Conservation (phyloP, 2,888 invertebrate genomes). For the Herminia tarsipennalis region DNA sequence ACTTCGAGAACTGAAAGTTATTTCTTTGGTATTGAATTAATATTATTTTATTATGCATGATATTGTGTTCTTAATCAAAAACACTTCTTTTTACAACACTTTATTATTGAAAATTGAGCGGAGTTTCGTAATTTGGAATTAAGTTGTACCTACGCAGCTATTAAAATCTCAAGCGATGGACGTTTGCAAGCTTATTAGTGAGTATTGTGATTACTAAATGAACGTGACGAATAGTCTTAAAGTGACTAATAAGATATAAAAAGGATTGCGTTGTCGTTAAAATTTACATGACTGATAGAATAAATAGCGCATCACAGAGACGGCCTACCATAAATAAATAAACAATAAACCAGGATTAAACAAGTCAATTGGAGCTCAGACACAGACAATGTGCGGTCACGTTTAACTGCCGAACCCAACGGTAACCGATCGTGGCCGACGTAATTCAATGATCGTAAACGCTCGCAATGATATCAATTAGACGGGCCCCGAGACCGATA, state of each 20-base stretch:
- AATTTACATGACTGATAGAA: slow-evolving; percentile 1
- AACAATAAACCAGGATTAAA: slow-evolving; percentile 81
- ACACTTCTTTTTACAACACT: slow-evolving; percentile 55
- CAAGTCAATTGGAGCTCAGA: slow-evolving; percentile 78
- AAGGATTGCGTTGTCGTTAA: not conserved
- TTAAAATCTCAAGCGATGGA: slow-evolving; percentile 27
- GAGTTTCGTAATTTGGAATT: slow-evolving; percentile 48
- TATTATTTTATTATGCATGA: slow-evolving; percentile 80
- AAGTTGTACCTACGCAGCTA: slow-evolving; percentile 50
- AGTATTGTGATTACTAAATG: slow-evolving; percentile 10
- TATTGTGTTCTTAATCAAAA: slow-evolving; percentile 70
- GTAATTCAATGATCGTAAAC: slow-evolving; percentile 85
- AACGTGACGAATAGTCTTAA: slow-evolving; percentile 3
- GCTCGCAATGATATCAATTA: slow-evolving; percentile 84
- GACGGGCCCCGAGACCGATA: slow-evolving; percentile 79
- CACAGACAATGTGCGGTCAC: slow-evolving; percentile 81
- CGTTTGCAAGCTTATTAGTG: slow-evolving; percentile 38
- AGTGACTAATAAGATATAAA: not conserved
- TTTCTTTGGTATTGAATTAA: slow-evolving; percentile 69
- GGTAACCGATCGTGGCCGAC: slow-evolving; percentile 76
- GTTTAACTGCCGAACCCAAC: slow-evolving; percentile 76
- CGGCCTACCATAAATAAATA: slow-evolving; percentile 71
- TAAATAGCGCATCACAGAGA: slow-evolving; percentile 30
- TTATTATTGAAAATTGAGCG: slow-evolving; percentile 57
- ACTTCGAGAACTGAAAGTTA: slow-evolving; percentile 72